Base-by-base conservation (phyloP, 2,888 invertebrate genomes). In the Maniola hyperantus region DNA sequence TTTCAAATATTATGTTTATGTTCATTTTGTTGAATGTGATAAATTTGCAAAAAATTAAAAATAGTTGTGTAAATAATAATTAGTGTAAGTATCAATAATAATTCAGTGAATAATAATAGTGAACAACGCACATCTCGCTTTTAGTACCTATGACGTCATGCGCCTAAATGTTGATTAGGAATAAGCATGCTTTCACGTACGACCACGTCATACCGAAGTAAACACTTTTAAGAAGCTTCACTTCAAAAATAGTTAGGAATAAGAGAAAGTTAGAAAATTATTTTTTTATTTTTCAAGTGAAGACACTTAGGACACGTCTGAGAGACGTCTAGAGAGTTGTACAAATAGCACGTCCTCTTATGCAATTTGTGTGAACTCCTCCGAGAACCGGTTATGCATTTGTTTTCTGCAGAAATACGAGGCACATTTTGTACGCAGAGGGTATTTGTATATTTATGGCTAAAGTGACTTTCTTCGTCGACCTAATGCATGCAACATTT, bases 261-360 rank as follows among this genome's bases (percentile, higher is more conserved):
- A 26, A 26, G 54, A 39, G 46, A 65, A 54, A 59, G 50, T 57
- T 65, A 36, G 51, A 57, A 65, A 58, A 60, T 69, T 53, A 67
- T 67, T 63, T 69, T 66, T 71, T 70, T 46, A 58, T 62, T 62
- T 62, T 53, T 33, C 53, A 57, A 71, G 71, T 70, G 71, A 63
- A 69, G 69, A 69, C 73, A 70, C 73, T 73, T 65, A 66, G 59
- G 64, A 64, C 73, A 69, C 70, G 73, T 72, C 72, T 69, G 70
- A 65, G 64, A 64, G 58, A 67, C 68, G 69, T 71, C 70, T 70
- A 69, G 72, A 74, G 74, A 69, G 72, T 66, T 69, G 65, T 69
- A 69, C 72, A 74, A 71, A 71, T 67, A 70, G 67, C 64, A 69
- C 63, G 64, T 72, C 69, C 74, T 72, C 70, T 71, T 73, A 72